phyloP scores from a whole-genome alignment of 2,888 invertebrate species.

The Lycophotia porphyrea region DNA sequence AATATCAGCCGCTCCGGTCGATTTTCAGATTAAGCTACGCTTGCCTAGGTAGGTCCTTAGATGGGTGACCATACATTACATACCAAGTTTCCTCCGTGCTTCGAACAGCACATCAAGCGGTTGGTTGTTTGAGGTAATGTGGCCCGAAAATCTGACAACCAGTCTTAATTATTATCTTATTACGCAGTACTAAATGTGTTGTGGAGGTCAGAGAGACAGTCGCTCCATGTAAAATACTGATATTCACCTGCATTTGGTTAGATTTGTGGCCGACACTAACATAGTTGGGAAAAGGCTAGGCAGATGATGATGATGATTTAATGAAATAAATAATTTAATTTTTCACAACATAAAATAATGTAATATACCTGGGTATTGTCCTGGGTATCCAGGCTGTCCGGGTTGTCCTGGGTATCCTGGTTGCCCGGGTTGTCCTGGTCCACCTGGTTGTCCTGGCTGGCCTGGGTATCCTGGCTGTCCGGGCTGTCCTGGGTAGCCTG shows the following conservation, averaged over 20 bases:
- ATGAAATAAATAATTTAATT: background rate
- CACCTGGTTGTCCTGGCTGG: constrained; percentile 19
- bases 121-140: too few species aligned
- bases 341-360: background rate
- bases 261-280: background rate
- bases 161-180: background rate
- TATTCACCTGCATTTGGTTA: background rate
- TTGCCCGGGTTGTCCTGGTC: constrained; percentile 56
- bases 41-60: too few species aligned
- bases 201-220: too few species aligned
- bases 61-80: too few species aligned
- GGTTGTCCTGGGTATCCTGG: constrained; percentile 49
- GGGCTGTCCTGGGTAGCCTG: constrained; percentile 78
- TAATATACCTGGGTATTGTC: constrained; percentile 20
- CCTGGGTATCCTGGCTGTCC: constrained; percentile 53
- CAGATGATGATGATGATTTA: background rate
- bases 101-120: too few species aligned
- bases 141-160: too few species aligned
- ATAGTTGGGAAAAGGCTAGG: background rate
- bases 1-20: background rate
- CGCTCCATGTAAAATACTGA: background rate
- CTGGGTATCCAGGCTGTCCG: constrained; percentile 17
- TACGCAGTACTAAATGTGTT: background rate
- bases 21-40: too few species aligned
- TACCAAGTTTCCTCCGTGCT: too few species aligned